phyloP scores from a whole-genome alignment of 2,888 invertebrate species.

The Mythimna albipuncta region DNA sequence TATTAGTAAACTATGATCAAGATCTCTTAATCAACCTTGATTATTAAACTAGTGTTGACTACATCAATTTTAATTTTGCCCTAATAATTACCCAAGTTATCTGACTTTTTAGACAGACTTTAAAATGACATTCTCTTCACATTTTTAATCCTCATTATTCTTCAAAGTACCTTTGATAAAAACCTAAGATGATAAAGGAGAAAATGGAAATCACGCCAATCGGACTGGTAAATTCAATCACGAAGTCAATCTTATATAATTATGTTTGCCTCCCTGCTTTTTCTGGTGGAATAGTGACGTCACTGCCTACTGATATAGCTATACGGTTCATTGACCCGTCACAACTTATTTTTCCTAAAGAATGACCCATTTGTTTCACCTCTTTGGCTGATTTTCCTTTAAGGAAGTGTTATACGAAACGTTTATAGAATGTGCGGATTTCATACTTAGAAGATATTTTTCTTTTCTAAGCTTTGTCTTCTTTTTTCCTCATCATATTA shows the following conservation, averaged over 20 bases:
- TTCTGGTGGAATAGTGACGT: slow-evolving; percentile 64
- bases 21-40: too few relatives aligned
- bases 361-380: slow-evolving; percentile 66
- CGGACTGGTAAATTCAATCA: slow-evolving; percentile 70
- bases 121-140: neutral
- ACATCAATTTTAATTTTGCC: too few relatives aligned
- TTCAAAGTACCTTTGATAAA: slow-evolving; percentile 7
- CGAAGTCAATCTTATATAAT: slow-evolving; percentile 70
- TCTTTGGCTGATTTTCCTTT: slow-evolving; percentile 42
- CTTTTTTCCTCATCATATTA: too few relatives aligned
- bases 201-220: slow-evolving; percentile 66
- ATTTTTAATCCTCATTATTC: neutral
- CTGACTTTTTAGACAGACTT: too few relatives aligned
- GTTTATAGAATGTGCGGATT: slow-evolving; percentile 11
- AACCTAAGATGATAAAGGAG: slow-evolving; percentile 36
- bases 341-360: slow-evolving; percentile 64
- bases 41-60: too few relatives aligned
- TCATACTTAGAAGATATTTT: neutral
- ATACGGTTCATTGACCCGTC: slow-evolving; percentile 64
- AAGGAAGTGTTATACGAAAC: slow-evolving; percentile 29
- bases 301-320: slow-evolving; percentile 60
- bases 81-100: too few relatives aligned
- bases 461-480: neutral
- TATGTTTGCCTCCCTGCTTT: slow-evolving; percentile 69
- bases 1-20: too few relatives aligned